Evolutionary conservation across 2,888 invertebrate genomes (phyloP).

Genomic region (Oscheius myriophilus): DNA sequence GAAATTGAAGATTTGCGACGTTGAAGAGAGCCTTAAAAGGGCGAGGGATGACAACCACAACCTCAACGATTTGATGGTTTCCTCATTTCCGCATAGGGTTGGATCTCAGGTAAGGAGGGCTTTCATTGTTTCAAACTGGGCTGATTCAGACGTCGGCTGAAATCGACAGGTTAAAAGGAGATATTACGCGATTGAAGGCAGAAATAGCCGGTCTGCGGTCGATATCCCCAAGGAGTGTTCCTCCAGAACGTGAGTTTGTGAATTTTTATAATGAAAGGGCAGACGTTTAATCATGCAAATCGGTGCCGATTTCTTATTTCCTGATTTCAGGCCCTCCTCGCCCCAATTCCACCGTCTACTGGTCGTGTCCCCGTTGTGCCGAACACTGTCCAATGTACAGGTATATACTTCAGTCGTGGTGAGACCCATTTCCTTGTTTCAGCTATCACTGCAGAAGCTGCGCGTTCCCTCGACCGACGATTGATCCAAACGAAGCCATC

Average conservation of each 20-base stretch:
- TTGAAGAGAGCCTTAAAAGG: neutral
- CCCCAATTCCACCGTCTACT: constrained; percentile 10
- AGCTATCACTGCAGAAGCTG: constrained; percentile 34
- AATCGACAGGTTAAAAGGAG: constrained; percentile 26
- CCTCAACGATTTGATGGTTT: constrained; percentile 12
- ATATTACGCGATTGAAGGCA: constrained; percentile 22
- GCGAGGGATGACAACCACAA: constrained; percentile 13
- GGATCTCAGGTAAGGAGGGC: constrained; percentile 1
- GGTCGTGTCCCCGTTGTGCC: constrained; percentile 36
- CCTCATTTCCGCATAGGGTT: neutral
- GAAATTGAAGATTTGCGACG: neutral
- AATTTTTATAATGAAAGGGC: neutral
- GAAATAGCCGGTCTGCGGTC: constrained; percentile 26
- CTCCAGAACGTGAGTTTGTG: constrained; percentile 36
- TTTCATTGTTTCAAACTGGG: neutral
- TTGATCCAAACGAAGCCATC: constrained; percentile 36
- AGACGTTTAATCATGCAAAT: neutral
- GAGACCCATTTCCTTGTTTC: no score
- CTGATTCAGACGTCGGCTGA: constrained; percentile 9
- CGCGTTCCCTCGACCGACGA: constrained; percentile 34
- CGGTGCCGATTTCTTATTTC: no score
- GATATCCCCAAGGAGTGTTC: constrained; percentile 21
- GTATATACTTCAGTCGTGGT: no score
- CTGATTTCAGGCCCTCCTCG: constrained; percentile 27
- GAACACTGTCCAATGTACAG: constrained; percentile 22